Evolutionary conservation across 1,140 invertebrate species (phyloP).

Genomic region (Aricia agestis): DNA sequence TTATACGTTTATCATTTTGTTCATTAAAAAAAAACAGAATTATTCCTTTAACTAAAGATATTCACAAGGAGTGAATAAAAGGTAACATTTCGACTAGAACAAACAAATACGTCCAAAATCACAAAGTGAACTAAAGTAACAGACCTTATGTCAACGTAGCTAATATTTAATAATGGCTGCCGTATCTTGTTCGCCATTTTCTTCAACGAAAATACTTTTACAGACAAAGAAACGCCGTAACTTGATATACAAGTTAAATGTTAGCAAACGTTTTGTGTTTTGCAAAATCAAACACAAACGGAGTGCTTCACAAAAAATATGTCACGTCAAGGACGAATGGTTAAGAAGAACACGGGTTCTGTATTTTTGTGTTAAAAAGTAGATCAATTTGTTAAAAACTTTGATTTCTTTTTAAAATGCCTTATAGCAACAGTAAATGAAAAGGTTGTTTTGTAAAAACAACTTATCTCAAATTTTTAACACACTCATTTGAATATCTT

Average conservation of each 20-base stretch:
- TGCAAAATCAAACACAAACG: conserved; percentile 68
- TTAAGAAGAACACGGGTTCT: neutral
- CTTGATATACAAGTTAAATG: conserved; percentile 64
- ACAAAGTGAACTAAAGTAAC: neutral
- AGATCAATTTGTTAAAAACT: too few species aligned
- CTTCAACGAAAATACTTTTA: conserved; percentile 6
- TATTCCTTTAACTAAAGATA: neutral
- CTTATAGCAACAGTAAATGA: too few species aligned
- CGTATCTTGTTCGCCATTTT: conserved; percentile 7
- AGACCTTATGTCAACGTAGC: neutral
- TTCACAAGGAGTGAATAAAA: neutral
- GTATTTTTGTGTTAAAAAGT: neutral
- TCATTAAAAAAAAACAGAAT: neutral
- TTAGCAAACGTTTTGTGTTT: conserved; percentile 67
- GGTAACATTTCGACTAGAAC: neutral
- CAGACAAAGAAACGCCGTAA: conserved; percentile 50
- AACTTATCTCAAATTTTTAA: too few species aligned
- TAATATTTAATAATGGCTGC: conserved; percentile 13
- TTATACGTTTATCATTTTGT: neutral
- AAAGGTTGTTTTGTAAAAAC: too few species aligned
- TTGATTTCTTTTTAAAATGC: too few species aligned
- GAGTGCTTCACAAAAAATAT: conserved; percentile 56
- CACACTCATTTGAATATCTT: too few species aligned
- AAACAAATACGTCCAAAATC: neutral
- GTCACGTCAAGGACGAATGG: neutral